phyloP scores from a whole-genome alignment of 2,888 invertebrate species.

The Tachina grossa region DNA sequence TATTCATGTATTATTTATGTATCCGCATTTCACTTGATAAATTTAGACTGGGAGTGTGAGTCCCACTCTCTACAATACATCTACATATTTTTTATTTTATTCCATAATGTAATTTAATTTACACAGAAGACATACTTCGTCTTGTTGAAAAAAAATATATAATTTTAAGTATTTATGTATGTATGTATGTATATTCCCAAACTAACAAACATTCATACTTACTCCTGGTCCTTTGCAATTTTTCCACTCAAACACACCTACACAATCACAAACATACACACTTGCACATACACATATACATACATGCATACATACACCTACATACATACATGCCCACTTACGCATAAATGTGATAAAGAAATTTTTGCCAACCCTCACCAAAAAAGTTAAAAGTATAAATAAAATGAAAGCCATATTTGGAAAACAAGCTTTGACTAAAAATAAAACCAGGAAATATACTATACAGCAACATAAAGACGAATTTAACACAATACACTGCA shows the following conservation, averaged over 20 bases:
- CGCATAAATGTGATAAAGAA: conserved; percentile 33
- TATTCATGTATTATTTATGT: neutral
- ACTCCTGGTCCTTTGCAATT: conserved; percentile 49
- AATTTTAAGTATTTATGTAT: neutral
- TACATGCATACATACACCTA: neutral
- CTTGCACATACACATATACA: conserved; percentile 14
- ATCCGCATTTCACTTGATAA: neutral
- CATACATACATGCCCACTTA: conserved; percentile 6
- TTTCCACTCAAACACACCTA: conserved; percentile 6
- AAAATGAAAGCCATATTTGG: conserved; percentile 63
- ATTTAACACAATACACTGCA: conserved; percentile 67
- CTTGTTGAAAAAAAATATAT: neutral
- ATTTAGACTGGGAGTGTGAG: neutral
- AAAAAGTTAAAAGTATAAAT: conserved; percentile 8
- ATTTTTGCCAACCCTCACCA: conserved; percentile 70
- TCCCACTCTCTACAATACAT: neutral
- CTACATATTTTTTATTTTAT: conserved; percentile 5
- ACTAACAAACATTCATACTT: neutral
- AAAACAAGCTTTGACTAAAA: conserved; percentile 54
- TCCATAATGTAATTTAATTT: conserved; percentile 63
- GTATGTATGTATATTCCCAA: neutral
- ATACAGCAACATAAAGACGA: conserved; percentile 43
- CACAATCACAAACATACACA: neutral
- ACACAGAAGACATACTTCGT: conserved; percentile 39
- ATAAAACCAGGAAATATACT: conserved; percentile 32